Evolutionary conservation across 2,113 vertebrate genomes (phyloP), one percentile per base, ranked within the genome.

Genomic region (Ahaetulla prasina): DNA sequence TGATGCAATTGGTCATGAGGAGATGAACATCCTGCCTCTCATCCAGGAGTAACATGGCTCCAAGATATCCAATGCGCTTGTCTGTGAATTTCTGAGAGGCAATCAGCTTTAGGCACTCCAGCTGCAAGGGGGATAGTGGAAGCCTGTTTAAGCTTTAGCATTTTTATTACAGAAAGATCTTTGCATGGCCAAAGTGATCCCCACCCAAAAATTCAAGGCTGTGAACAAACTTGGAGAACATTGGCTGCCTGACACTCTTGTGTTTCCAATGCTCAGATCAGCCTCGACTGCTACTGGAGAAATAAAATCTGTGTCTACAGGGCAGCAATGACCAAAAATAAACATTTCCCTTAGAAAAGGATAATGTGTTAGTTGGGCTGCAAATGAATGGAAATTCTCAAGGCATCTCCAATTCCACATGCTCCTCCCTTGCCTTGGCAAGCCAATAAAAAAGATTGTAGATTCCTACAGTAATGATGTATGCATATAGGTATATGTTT

Each of bases 1-100:
- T 99, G 97, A 99, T 99, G 98, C 99, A 99, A 97, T 99, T 99
- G 95, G 99, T 99, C 99, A 99, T 99, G 95, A 99, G 98, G 97
- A 99, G 98, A 98, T 99, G 99, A 93, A 99, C 99, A 94, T 99
- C 99, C 98, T 99, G 99, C 97, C 99, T 98, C 97, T 99, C 99
- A 89, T 99, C 99, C 96, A 99, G 96, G 92, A 99, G 98, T 94
- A 99, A 96, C 99, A 99, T 99, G 95, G 99, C 99, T 96, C 99
- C 99, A 97, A 99, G 98, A 96, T 99, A 99, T 95, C 99, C 99
- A 98, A 99, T 99, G 96, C 99, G 98, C 97, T 99, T 99, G 98
- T 99, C 99, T 96, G 99, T 99, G 97, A 99, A 99, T 97, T 99
- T 99, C 96, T 99, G 99, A 96, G 99, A 99, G 0, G 99, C 99